Conservation (phyloP, 2,888 invertebrate species). For the Arrhopalites spinosus region DNA sequence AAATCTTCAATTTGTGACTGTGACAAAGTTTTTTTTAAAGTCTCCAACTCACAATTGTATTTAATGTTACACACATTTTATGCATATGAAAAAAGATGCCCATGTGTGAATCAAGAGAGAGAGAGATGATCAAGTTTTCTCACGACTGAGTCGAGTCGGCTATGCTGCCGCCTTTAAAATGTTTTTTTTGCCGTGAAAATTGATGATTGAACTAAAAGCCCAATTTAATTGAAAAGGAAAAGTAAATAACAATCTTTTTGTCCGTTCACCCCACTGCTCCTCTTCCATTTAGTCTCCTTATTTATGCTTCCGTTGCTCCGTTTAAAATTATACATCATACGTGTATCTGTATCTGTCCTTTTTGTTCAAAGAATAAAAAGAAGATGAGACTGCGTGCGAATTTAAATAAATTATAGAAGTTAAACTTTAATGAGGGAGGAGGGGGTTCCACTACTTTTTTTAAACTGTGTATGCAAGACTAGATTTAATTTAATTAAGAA, state of each 20-base stretch:
- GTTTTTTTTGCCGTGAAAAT: conserved; percentile 22
- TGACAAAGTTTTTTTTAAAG: too few species aligned
- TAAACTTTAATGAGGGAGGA: too few species aligned
- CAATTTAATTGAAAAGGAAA: conserved; percentile 17
- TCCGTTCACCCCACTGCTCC: not conserved
- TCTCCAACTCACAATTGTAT: not conserved
- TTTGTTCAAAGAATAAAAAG: not conserved
- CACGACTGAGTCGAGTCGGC: not conserved
- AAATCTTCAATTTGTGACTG: not conserved
- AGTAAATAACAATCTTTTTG: conserved; percentile 13
- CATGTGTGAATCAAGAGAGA: not conserved
- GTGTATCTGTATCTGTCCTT: not conserved
- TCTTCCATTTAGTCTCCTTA: not conserved
- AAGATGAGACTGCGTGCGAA: conserved; percentile 10
- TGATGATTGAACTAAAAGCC: conserved; percentile 17
- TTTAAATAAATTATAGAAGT: conserved; percentile 8
- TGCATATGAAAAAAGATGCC: not conserved
- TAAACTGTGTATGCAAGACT: too few species aligned
- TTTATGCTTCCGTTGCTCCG: not conserved
- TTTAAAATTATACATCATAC: not conserved
- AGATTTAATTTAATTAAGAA: too few species aligned
- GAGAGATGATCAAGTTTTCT: not conserved
- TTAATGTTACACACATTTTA: not conserved
- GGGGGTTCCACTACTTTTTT: too few species aligned
- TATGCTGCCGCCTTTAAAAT: not conserved